Conservation (phyloP, 2,113 vertebrate species). For the Carollia perspicillata region DNA sequence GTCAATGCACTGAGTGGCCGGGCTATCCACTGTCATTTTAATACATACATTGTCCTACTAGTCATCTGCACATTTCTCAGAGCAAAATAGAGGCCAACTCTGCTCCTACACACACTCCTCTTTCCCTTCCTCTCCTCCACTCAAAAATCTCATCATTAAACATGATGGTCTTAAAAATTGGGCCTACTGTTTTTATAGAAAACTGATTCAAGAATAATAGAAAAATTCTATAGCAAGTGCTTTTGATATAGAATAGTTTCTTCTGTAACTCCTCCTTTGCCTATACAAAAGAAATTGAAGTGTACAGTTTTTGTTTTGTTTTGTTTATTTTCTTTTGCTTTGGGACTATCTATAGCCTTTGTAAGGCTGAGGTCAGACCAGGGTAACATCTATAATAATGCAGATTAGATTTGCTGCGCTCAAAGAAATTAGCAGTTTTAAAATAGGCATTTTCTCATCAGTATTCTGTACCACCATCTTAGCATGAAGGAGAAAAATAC, state of each 20-base stretch:
- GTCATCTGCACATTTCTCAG: neutral
- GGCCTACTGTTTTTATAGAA: neutral
- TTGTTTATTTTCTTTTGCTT: neutral
- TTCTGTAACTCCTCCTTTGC: constrained; percentile 20
- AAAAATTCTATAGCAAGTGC: neutral
- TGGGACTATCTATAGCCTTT: neutral
- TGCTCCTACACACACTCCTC: neutral
- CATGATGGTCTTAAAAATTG: neutral
- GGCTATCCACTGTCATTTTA: neutral
- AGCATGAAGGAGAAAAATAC: constrained; percentile 67
- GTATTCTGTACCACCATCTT: constrained; percentile 66
- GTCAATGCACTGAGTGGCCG: too few species aligned
- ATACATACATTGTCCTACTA: neutral
- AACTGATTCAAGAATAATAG: constrained; percentile 18
- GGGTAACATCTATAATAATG: constrained; percentile 39
- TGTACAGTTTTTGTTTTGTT: neutral
- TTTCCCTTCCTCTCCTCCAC: neutral
- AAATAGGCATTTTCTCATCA: constrained; percentile 73
- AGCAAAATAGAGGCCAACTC: neutral
- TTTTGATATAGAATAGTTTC: constrained; percentile 29
- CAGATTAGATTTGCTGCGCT: constrained; percentile 34
- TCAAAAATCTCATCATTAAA: neutral
- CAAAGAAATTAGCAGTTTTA: constrained; percentile 68
- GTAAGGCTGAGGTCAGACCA: neutral
- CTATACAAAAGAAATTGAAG: neutral